These are phyloP conservation scores for Ennomos erosarius DNA, from an alignment of 2,888 invertebrate species.

Conservation along the genomic window DNA sequence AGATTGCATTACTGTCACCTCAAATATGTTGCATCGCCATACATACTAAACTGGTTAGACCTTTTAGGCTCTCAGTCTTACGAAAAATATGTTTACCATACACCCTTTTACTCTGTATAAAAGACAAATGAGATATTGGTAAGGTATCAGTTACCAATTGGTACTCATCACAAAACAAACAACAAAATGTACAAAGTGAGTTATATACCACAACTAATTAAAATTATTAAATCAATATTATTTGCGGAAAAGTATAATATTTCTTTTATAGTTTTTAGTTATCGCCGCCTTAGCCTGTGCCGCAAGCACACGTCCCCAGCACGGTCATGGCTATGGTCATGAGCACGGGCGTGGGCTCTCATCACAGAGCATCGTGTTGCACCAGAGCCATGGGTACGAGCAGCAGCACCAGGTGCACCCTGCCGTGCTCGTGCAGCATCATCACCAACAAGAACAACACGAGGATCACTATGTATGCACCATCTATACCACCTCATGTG, in stretches of 20 bases:
- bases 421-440: conserved; percentile 9
- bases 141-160: conserved; percentile 29
- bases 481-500: not conserved
- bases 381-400: conserved; percentile 15
- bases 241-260: too few species aligned
- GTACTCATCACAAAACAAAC: conserved; percentile 19
- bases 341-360: conserved; percentile 53
- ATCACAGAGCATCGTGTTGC: conserved; percentile 55
- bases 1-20: conserved; percentile 14
- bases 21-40: conserved; percentile 5
- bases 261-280: conserved; percentile 2
- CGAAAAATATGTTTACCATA: conserved; percentile 21
- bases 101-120: conserved; percentile 28
- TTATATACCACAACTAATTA: not conserved
- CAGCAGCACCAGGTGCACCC: conserved; percentile 16
- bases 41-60: conserved; percentile 26
- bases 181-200: conserved; percentile 36
- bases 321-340: conserved; percentile 39
- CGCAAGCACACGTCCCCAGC: conserved; percentile 20
- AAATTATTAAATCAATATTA: too few species aligned
- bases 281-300: conserved; percentile 16
- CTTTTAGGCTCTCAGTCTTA: conserved; percentile 25
- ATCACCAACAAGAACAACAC: conserved; percentile 14
- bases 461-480: conserved; percentile 31
- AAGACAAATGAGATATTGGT: conserved; percentile 22